Evolutionary conservation across 2,888 invertebrate species (phyloP), one percentile per base, ranked within the genome.

Genomic region (Clusia tigrina): DNA sequence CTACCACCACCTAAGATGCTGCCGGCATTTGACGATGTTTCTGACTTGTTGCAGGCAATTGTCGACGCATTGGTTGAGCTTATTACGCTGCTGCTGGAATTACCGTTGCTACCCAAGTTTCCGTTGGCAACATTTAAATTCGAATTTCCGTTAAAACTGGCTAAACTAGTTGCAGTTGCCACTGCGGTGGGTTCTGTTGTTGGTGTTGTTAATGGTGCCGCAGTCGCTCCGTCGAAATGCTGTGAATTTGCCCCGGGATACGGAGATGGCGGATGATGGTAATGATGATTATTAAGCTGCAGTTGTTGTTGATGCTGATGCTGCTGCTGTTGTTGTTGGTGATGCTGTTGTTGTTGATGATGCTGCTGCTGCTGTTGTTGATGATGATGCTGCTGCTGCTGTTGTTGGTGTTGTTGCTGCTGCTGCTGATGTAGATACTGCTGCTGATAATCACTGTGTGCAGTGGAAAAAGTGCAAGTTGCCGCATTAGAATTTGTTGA

Each of bases 61-160:
- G 54, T 53, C 10, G 54, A 52, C 57, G 17, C 26, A 25, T 5
- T 17, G 12, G 55, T 62, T 24, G 9, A 46, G 54, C 54, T 58
- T 54, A 60, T 68, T 66, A 67, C 64, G 64, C 65, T 69, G 60
- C 65, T 68, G 67, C 69, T 74, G 68, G 69, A 72, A 69, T 75
- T 77, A 67, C 66, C 73, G 68, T 69, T 78, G 63, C 67, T 70
- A 56, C 64, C 73, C 62, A 56, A 67, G 65, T 71, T 71, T 71
- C 71, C 71, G 73, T 73, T 73, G 72, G 69, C 70, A 72, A 78
- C 73, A 74, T 73, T 79, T 74, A 77, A 72, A 80, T 71, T 79
- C 66, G 78, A 73, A 74, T 79, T 79, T 79, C 78, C 78, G 80
- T 80, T 80, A 77, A 79, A 80, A 74, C 80, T 72, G 69, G 79